These are phyloP conservation scores for Craniophora ligustri DNA, from an alignment of 2,888 invertebrate species.

Conservation along the genomic window DNA sequence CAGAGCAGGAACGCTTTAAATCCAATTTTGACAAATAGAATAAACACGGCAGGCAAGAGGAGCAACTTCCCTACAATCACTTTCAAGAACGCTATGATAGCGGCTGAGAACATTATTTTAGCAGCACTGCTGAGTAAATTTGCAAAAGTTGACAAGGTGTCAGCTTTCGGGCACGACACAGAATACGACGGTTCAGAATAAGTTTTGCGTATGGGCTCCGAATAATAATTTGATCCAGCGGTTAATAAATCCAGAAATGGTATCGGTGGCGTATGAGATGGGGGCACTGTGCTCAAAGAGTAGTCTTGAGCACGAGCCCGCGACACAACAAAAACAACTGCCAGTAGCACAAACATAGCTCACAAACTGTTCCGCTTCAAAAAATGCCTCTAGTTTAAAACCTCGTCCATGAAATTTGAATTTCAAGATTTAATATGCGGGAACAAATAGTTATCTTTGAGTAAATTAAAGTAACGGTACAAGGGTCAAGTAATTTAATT, in stretches of 20 bases:
- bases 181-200: conserved; percentile 73
- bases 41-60: conserved; percentile 75
- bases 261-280: conserved; percentile 63
- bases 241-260: conserved; percentile 81
- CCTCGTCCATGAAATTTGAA: conserved; percentile 82
- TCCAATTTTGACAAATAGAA: conserved; percentile 79
- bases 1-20: conserved; percentile 80
- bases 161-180: conserved; percentile 76
- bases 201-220: conserved; percentile 76
- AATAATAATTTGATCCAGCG: conserved; percentile 75
- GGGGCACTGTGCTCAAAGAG: conserved; percentile 69
- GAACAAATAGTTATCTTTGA: conserved; percentile 73
- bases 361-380: conserved; percentile 80
- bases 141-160: conserved; percentile 78
- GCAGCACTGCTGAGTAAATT: conserved; percentile 81
- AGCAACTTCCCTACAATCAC: conserved; percentile 79
- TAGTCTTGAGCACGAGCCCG: conserved; percentile 74
- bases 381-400: conserved; percentile 75
- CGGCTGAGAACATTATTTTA: conserved; percentile 83
- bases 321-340: conserved; percentile 70
- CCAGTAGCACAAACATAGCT: conserved; percentile 77
- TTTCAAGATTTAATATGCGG: conserved; percentile 75
- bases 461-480: conserved; percentile 72
- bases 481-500: conserved; percentile 67
- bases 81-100: conserved; percentile 79